Base-by-base conservation (phyloP, 1,140 invertebrate genomes). In the Panagrolaimus sp. region DNA sequence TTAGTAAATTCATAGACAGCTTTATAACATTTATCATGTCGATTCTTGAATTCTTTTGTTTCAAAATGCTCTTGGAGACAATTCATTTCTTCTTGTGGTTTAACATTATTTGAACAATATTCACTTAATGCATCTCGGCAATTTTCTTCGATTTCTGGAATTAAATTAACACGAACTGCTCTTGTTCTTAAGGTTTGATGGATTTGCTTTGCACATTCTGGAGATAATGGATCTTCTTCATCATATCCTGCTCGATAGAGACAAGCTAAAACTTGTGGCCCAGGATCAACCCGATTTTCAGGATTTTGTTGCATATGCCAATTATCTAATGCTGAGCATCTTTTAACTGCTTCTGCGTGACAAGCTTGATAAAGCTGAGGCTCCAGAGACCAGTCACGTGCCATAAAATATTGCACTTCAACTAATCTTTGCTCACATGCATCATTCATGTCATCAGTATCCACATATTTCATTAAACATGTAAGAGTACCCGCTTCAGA, bases 351-450 rank as follows among this genome's bases (percentile, higher is more conserved):
- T 86, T 97, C 93, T 62, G 89, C 87, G 78, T 89, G 90, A 83
- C 95, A 98, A 12, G 89, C 88, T 79, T 88, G 88, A 80, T 93
- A 97, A 15, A 98, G 85, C 71, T 90, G 89, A 0, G 91, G 89
- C 86, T 98, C 94, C 52, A 98, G 84, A 81, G 85, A 86, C 80
- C 71, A 98, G 85, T 97, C 92, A 76, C 95, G 88, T 0, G 92
- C 90, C 63, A 97, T 88, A 85, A 98, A 98, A 84, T 95, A 98
- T 80, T 98, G 94, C 79, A 98, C 94, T 86, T 97, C 92, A 21
- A 96, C 86, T 38, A 98, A 85, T 26, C 91, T 90, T 65, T 90
- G 88, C 86, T 95, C 91, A 86, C 96, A 98, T 17, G 90, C 88
- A 67, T 88, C 88, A 1, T 88, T 90, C 94, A 98, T 97, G 63